Evolutionary conservation across 2,888 invertebrate genomes (phyloP).

Genomic region (Caenorhabditis sp.): DNA sequence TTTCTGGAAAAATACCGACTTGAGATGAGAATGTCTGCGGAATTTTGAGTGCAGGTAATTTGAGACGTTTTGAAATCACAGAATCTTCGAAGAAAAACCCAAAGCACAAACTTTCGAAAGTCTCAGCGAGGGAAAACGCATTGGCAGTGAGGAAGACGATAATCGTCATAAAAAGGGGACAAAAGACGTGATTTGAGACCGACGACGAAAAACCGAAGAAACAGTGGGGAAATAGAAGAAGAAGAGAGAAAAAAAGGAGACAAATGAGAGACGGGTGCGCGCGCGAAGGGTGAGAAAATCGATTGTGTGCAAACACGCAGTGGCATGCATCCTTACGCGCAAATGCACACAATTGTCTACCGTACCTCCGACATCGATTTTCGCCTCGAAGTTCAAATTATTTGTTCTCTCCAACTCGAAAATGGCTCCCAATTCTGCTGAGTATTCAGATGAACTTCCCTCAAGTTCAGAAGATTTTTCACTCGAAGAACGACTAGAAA

Average conservation of each 20-base stretch:
- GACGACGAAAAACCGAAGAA: not conserved
- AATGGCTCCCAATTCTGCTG: too few species aligned
- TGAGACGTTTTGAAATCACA: not conserved
- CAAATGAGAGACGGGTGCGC: conserved; percentile 21
- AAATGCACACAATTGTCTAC: conserved; percentile 27
- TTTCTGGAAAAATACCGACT: not conserved
- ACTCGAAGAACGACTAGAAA: not conserved
- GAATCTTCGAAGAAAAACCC: too few species aligned
- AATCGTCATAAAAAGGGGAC: not conserved
- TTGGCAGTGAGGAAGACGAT: not conserved
- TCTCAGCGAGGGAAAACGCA: not conserved
- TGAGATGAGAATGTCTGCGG: not conserved
- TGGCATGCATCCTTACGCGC: conserved; percentile 21
- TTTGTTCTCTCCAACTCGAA: not conserved
- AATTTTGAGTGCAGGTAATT: not conserved
- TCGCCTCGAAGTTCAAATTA: conserved; percentile 15
- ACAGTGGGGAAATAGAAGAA: not conserved
- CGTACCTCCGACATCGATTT: not conserved
- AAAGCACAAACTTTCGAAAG: too few species aligned
- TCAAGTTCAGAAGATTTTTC: not conserved
- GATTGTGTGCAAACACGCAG: conserved; percentile 48
- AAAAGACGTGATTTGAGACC: not conserved
- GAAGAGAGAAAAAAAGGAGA: not conserved
- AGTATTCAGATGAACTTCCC: not conserved
- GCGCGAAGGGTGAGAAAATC: not conserved